phyloP scores from a whole-genome alignment of 2,888 invertebrate genomes.

The Watsonalla cultraria region DNA sequence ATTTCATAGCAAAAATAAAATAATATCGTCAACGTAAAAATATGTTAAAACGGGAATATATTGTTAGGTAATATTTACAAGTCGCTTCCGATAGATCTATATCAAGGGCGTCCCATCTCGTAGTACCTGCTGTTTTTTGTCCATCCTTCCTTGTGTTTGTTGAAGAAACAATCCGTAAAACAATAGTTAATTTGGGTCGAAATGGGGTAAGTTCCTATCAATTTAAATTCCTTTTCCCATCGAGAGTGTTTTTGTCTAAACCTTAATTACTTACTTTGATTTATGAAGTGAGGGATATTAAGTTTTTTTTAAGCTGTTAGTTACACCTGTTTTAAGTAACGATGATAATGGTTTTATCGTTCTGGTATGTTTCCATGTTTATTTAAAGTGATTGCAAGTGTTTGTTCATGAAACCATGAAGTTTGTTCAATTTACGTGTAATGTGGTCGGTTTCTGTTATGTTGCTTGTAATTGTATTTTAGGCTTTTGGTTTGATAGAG shows the following conservation, averaged over 20 bases:
- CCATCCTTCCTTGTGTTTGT: conserved; percentile 55
- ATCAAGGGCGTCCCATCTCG: conserved; percentile 21
- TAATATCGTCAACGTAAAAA: no score
- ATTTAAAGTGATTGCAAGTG: no score
- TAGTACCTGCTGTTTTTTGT: conserved; percentile 74
- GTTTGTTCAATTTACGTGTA: no score
- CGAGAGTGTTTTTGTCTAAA: conserved; percentile 26
- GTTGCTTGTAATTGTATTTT: no score
- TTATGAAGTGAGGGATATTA: conserved; percentile 40
- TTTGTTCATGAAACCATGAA: no score
- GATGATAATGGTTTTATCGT: not conserved
- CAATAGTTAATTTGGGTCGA: conserved; percentile 56
- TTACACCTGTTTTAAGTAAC: conserved; percentile 17
- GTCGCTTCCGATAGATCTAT: conserved; percentile 31
- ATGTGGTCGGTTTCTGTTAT: no score
- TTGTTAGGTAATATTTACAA: not conserved
- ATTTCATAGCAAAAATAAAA: no score
- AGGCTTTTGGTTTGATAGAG: no score
- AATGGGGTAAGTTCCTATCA: conserved; percentile 48
- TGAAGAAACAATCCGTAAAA: conserved; percentile 63
- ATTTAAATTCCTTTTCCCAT: conserved; percentile 64
- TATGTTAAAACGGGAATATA: not conserved
- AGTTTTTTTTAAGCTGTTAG: conserved; percentile 12
- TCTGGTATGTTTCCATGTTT: not conserved
- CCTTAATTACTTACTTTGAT: conserved; percentile 52